Base-by-base conservation (phyloP, 1,140 invertebrate genomes). In the Halyomorpha halys region DNA sequence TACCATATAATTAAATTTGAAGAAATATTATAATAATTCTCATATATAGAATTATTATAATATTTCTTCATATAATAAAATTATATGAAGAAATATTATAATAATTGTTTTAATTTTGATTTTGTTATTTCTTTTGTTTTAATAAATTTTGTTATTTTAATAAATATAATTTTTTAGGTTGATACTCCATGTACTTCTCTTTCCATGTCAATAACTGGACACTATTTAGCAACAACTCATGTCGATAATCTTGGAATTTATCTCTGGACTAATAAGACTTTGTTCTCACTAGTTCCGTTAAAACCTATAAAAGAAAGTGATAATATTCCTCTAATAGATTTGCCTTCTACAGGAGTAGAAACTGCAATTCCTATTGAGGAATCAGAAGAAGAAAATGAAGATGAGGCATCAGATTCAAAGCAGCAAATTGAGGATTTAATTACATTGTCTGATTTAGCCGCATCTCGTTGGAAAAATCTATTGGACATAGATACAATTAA, bases 391-490 rank as follows among this genome's bases (percentile, higher is more conserved):
- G 78, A 81, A 69, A 71, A 78, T 49, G 77, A 81, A 69, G 78
- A 80, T 60, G 80, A 84, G 65, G 73, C 78, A 21, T 77, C 13
- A 18, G 59, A 51, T 25, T 92, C 87, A 71, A 85, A 88, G 0
- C 83, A 86, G 69, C 92, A 97, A 78, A 83, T 97, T 47, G 81
- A 81, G 45, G 73, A 83, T 30, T 76, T 98, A 0, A 82, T 98
- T 14, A 96, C 93, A 0, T 76, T 97, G 66, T 96, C 94, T 0
- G 80, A 83, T 2, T 75, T 97, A 49, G 83, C 94, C 0, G 83
- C 85, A 21, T 94, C 92, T 0, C 83, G 90, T 71, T 98, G 95
- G 97, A 83, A 92, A 60, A 97, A 97, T 78, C 75, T 99, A 4
- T 77, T 98, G 0, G 85, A 94, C 74, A 78, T 98, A 51, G 94